A percentile compares a stretch with the other conserved stretches of the same genome.
Evolutionary conservation across 2,888 invertebrate species (phyloP).

Genomic region (Conops quadrifasciatus): DNA sequence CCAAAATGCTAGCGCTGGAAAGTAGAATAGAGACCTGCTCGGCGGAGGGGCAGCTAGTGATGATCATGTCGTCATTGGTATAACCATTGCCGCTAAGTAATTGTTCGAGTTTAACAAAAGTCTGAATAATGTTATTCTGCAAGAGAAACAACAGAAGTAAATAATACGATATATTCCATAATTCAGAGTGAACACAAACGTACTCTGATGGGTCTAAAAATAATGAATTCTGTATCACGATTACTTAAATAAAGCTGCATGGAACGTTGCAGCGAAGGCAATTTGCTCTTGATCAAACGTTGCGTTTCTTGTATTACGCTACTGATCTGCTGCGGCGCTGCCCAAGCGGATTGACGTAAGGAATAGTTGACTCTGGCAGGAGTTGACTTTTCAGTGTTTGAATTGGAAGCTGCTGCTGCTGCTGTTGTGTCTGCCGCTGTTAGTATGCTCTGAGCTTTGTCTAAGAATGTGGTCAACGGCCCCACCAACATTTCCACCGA

Average conservation of each 20-base stretch:
- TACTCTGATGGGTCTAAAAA: conserved; percentile 92
- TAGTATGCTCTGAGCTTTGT: conserved; percentile 70
- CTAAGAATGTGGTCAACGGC: conserved; percentile 77
- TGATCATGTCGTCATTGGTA: conserved; percentile 79
- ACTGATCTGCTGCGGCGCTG: conserved; percentile 77
- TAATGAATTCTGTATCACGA: conserved; percentile 94
- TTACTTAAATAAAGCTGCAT: conserved; percentile 97
- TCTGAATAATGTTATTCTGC: conserved; percentile 87
- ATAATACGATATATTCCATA: neutral
- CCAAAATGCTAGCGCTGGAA: conserved; percentile 79
- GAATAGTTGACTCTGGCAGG: conserved; percentile 53
- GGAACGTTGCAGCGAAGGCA: conserved; percentile 83
- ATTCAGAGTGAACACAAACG: conserved; percentile 45
- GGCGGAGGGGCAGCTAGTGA: conserved; percentile 90
- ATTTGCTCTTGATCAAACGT: conserved; percentile 78
- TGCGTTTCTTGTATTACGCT: conserved; percentile 80
- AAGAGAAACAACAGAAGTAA: conserved; percentile 24
- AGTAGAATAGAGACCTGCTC: conserved; percentile 92
- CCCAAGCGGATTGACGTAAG: conserved; percentile 70
- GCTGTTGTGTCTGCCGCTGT: conserved; percentile 39
- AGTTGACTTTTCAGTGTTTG: conserved; percentile 28
- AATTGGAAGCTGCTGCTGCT: conserved; percentile 16
- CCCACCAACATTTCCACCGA: conserved; percentile 79
- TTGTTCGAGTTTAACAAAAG: conserved; percentile 86
- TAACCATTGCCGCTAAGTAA: conserved; percentile 79